Evolutionary conservation across 35 echinoderm and acorn worm species (phyloP).

Genomic region (Lytechinus pictus): DNA sequence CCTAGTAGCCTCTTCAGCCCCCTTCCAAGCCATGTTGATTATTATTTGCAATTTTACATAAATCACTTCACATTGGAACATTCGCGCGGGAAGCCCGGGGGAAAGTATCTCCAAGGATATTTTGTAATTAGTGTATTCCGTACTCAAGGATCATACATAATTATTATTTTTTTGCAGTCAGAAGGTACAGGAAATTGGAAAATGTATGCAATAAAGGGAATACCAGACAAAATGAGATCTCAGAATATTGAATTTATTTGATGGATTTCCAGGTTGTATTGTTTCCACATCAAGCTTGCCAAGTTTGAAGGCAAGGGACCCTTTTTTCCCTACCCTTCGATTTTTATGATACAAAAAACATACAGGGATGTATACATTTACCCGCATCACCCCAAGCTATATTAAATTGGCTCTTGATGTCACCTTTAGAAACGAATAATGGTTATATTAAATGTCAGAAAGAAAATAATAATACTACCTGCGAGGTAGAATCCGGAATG

Average conservation of each 20-base stretch:
- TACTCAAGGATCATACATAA: not conserved
- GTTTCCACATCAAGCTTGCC: not conserved
- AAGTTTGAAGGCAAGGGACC: not conserved
- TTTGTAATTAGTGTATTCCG: not conserved
- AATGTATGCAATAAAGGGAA: not conserved
- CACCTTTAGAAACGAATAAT: not conserved
- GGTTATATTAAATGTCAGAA: not conserved
- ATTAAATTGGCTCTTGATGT: not conserved
- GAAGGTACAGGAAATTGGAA: not conserved
- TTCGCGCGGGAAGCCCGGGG: not conserved
- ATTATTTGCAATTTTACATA: not conserved
- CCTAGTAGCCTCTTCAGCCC: too few relatives aligned
- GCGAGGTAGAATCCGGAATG: not conserved
- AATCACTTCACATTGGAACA: too few relatives aligned
- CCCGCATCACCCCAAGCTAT: not conserved
- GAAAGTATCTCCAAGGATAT: not conserved
- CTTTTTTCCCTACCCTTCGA: not conserved
- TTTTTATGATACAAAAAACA: not conserved
- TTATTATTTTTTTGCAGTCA: not conserved
- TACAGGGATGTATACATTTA: not conserved
- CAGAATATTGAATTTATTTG: not conserved
- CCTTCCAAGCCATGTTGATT: not conserved
- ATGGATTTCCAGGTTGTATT: conserved; percentile 7
- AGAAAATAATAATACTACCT: too few relatives aligned
- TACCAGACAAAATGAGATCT: not conserved